Conservation (phyloP, 2,888 invertebrate species). For the Drosophila silvestris region DNA sequence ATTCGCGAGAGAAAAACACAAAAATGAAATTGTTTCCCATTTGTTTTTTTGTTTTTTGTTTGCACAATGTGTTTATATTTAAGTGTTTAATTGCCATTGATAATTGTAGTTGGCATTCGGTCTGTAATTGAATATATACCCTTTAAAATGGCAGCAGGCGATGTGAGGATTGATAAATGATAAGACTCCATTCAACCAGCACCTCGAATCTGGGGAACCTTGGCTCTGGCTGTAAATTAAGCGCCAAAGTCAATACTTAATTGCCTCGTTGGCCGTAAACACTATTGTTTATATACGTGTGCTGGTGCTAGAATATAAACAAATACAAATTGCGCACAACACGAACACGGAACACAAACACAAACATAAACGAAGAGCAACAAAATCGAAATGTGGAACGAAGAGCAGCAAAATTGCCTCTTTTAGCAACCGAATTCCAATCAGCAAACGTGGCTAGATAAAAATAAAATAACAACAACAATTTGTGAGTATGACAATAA, state of each 20-base stretch:
- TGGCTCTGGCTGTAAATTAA: slow-evolving; percentile 41
- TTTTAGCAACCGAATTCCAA: slow-evolving; percentile 30
- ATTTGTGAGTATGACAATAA: slow-evolving; percentile 21
- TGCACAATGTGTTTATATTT: not conserved
- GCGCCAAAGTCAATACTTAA: slow-evolving; percentile 55
- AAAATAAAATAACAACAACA: slow-evolving; percentile 6
- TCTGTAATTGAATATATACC: not conserved
- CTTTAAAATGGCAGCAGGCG: not conserved
- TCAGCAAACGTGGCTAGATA: slow-evolving; percentile 19
- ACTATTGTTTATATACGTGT: slow-evolving; percentile 47
- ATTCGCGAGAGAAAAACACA: not conserved
- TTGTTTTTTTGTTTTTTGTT: not conserved
- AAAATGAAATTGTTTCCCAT: not conserved
- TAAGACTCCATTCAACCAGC: slow-evolving; percentile 1
- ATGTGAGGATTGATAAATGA: slow-evolving; percentile 20
- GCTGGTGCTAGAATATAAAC: slow-evolving; percentile 35
- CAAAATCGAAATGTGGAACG: not conserved
- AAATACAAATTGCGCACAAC: slow-evolving; percentile 33
- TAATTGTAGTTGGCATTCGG: not conserved
- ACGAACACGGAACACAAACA: not conserved
- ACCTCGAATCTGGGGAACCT: not conserved
- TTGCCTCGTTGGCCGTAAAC: slow-evolving; percentile 45
- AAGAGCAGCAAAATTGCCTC: slow-evolving; percentile 8
- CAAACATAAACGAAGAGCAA: not conserved
- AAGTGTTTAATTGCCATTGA: slow-evolving; percentile 15